Percentiles rank a stretch among this genome's conserved stretches.
Conservation (phyloP, 2,113 vertebrate species). For the Cochlearius cochlearius region DNA sequence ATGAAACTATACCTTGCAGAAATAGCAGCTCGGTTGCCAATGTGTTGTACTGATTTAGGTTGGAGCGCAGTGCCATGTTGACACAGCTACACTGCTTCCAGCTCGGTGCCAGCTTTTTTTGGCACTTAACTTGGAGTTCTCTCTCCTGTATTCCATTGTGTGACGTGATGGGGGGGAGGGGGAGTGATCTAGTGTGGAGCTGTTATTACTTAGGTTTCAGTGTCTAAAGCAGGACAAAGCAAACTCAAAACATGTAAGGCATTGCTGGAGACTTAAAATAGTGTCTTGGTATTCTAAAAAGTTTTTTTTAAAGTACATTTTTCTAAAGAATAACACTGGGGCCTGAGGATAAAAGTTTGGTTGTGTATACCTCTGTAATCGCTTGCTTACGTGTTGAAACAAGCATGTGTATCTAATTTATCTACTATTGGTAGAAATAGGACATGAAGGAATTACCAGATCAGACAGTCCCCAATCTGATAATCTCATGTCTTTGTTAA, state of each 20-base stretch:
- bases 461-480: slow-evolving; percentile 2
- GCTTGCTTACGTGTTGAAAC: background rate
- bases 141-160: background rate
- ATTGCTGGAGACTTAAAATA: background rate
- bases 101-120: background rate
- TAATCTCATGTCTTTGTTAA: slow-evolving; percentile 27
- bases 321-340: background rate
- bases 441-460: slow-evolving; percentile 28
- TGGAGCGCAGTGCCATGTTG: background rate
- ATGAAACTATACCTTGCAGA: background rate
- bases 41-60: background rate
- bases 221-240: background rate
- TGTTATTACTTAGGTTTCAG: background rate
- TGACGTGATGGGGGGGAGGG: accelerated
- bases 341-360: background rate
- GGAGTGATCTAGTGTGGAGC: background rate
- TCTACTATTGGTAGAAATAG: background rate
- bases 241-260: background rate
- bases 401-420: background rate
- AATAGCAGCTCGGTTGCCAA: background rate
- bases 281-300: background rate
- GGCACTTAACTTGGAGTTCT: background rate
- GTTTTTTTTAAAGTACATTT: background rate
- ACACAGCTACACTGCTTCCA: background rate
- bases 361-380: background rate